These are phyloP conservation scores for Tubulanus polymorphus DNA, from an alignment of 2,888 invertebrate genomes.

Conservation along the genomic window DNA sequence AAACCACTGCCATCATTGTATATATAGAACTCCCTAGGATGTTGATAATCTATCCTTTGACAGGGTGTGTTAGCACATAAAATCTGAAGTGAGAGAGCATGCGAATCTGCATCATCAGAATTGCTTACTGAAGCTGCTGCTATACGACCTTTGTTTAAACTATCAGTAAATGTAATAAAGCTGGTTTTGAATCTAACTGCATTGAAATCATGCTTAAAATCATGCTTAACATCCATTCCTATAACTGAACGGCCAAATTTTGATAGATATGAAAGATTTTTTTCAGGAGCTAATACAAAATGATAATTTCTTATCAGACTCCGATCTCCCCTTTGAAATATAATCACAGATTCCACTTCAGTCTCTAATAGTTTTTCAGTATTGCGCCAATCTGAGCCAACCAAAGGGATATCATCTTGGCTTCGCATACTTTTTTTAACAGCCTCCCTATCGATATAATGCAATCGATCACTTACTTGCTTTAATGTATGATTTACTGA, in stretches of 20 bases:
- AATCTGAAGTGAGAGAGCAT: conserved; percentile 1
- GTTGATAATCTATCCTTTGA: not conserved
- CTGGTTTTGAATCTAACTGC: not conserved
- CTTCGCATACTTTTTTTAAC: no score
- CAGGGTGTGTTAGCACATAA: conserved; percentile 2
- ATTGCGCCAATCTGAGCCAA: conserved; percentile 7
- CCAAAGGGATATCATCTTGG: conserved; percentile 3
- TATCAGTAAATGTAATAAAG: conserved; percentile 4
- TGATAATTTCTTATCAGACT: conserved; percentile 5
- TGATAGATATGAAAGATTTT: not conserved
- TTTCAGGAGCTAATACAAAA: not conserved
- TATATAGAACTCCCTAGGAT: not conserved
- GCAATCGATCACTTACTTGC: no score
- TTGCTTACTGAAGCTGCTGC: not conserved
- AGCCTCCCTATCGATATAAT: no score
- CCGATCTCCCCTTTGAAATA: conserved; percentile 7
- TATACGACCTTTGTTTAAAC: not conserved
- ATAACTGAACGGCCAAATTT: conserved; percentile 4
- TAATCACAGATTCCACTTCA: not conserved
- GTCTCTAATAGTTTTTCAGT: conserved; percentile 5
- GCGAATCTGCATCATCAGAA: not conserved
- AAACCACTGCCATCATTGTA: conserved; percentile 9
- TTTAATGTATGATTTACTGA: no score
- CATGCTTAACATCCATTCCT: conserved; percentile 1
- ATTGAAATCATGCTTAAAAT: no score